phyloP scores from a whole-genome alignment of 1,140 invertebrate species.

The Drosophila grimshawi region DNA sequence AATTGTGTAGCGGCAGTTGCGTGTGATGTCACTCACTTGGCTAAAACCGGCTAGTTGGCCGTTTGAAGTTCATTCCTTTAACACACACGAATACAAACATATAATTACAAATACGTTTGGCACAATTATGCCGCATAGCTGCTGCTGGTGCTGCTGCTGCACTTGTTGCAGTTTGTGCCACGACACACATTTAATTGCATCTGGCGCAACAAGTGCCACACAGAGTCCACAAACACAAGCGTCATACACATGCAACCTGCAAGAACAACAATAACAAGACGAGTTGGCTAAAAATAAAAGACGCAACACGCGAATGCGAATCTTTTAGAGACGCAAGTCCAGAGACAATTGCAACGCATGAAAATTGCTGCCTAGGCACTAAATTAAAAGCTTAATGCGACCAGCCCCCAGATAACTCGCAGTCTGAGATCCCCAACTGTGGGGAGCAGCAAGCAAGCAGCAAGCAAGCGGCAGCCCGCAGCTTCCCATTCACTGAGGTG shows the following conservation, averaged over 20 bases:
- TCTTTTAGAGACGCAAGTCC: background rate
- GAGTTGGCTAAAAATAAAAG: slow-evolving; percentile 30
- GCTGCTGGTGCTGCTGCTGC: slow-evolving; percentile 32
- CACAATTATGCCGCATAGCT: slow-evolving; percentile 80
- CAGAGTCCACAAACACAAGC: slow-evolving; percentile 29
- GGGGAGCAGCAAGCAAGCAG: background rate
- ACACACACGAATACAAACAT: slow-evolving; percentile 52
- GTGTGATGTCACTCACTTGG: slow-evolving; percentile 51
- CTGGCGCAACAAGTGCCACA: slow-evolving; percentile 71
- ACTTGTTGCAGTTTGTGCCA: slow-evolving; percentile 21
- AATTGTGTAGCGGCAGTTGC: slow-evolving; percentile 20
- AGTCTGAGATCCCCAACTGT: background rate
- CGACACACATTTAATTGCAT: slow-evolving; percentile 79
- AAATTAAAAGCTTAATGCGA: slow-evolving; percentile 72
- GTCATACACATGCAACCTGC: background rate
- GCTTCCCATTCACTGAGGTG: slow-evolving; percentile 13
- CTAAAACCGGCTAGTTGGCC: slow-evolving; percentile 45
- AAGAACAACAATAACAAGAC: background rate
- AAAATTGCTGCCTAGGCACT: slow-evolving; percentile 51
- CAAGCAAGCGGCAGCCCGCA: too few species aligned
- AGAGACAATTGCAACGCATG: slow-evolving; percentile 49
- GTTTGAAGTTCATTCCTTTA: slow-evolving; percentile 61
- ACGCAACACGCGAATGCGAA: slow-evolving; percentile 43
- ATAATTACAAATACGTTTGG: slow-evolving; percentile 83
- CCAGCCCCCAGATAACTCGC: slow-evolving; percentile 12